A percentile compares a stretch with the other conserved stretches of the same genome.
Conservation (phyloP, 2,888 invertebrate species). For the Torymus texanus region DNA sequence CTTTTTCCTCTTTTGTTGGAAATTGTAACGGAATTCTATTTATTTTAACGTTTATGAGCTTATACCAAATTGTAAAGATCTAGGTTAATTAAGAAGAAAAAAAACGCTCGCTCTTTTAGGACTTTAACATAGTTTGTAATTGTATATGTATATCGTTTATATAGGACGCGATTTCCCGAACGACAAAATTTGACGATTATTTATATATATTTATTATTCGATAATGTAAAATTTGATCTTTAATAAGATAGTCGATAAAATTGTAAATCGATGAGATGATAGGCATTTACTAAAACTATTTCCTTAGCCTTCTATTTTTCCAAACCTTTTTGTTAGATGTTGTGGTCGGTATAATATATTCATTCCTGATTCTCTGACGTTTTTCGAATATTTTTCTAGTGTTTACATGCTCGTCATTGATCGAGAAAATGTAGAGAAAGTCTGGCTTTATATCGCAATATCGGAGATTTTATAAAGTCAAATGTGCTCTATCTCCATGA, state of each 20-base stretch:
- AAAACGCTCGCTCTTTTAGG: slow-evolving; percentile 7
- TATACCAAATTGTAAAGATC: slow-evolving; percentile 15
- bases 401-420: slow-evolving; percentile 17
- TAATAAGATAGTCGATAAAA: no score
- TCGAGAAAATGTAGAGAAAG: slow-evolving; percentile 11
- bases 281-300: no score
- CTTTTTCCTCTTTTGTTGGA: not conserved
- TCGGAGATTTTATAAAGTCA: slow-evolving; percentile 3
- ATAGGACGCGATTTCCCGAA: no score
- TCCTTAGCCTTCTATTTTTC: slow-evolving; percentile 26
- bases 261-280: no score
- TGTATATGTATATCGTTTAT: not conserved
- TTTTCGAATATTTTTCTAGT: slow-evolving; percentile 42
- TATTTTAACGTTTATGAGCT: slow-evolving; percentile 13
- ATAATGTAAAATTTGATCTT: not conserved
- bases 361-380: slow-evolving; percentile 23
- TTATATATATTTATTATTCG: slow-evolving; percentile 10
- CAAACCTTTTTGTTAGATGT: slow-evolving; percentile 18
- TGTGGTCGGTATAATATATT: slow-evolving; percentile 5
- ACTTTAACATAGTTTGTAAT: slow-evolving; percentile 14
- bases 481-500: not conserved
- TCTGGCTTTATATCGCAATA: slow-evolving; percentile 5
- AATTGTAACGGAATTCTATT: slow-evolving; percentile 19
- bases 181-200: not conserved
- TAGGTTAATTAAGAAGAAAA: slow-evolving; percentile 13